Conservation (phyloP, 2,888 invertebrate species). For the Corbicula japonica region DNA sequence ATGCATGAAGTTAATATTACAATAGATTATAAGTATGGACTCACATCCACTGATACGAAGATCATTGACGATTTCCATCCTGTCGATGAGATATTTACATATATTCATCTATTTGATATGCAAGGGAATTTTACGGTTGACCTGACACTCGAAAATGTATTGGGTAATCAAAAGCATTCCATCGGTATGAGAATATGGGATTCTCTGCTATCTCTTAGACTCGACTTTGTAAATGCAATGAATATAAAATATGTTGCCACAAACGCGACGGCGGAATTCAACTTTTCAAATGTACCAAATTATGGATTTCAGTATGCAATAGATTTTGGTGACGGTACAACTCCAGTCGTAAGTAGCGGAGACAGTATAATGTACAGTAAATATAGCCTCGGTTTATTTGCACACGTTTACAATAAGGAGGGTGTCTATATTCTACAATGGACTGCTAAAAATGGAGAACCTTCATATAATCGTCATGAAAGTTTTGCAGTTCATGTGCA, state of each 20-base stretch:
- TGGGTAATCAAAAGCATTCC: constrained; percentile 25
- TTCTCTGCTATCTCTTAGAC: constrained; percentile 31
- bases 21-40: constrained; percentile 40
- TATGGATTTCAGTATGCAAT: constrained; percentile 53
- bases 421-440: constrained; percentile 47
- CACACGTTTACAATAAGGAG: constrained; percentile 41
- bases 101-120: constrained; percentile 37
- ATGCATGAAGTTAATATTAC: constrained; percentile 47
- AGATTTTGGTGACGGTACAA: constrained; percentile 54
- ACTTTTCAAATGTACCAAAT: constrained; percentile 51
- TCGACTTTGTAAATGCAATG: constrained; percentile 34
- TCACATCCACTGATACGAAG: not conserved
- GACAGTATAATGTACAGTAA: constrained; percentile 30
- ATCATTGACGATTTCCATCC: constrained; percentile 3
- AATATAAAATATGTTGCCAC: constrained; percentile 56
- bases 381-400: constrained; percentile 43
- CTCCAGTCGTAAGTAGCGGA: constrained; percentile 5
- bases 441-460: constrained; percentile 46
- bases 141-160: constrained; percentile 30
- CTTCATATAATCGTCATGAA: constrained; percentile 33
- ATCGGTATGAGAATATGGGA: constrained; percentile 50
- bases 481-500: constrained; percentile 52
- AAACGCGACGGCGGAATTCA: constrained; percentile 50
- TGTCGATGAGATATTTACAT: not conserved
- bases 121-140: constrained; percentile 50